Evolutionary conservation across 2,888 invertebrate species (phyloP), one percentile per base, ranked within the genome.

Genomic region (Elgonia sp.): DNA sequence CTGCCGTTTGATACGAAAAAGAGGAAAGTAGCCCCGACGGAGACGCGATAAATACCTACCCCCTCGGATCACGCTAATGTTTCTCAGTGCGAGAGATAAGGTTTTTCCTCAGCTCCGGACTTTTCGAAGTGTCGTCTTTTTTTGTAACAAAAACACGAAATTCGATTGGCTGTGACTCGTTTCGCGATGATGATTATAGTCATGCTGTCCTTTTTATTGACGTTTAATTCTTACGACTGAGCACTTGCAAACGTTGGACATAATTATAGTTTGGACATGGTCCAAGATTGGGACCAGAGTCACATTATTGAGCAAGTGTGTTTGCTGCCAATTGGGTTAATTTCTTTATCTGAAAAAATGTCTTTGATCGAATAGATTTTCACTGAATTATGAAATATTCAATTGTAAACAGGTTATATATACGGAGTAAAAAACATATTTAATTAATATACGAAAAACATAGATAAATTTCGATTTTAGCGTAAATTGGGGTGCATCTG

Each of bases 11-110:
- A 90, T 57, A 67, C 90, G 91, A 90, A 92, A 92, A 92, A 92
- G 55, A 91, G 90, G 88, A 70, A 77, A 84, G 84, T 84, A 65
- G 77, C 67, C 46, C 29, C 69, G 80, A 63, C 67, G 40, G 70
- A 83, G 77, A 79, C 67, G 80, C 90, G 90, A 93, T 93, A 93
- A 93, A 93, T 93, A 92, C 91, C 91, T 92, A 90, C 89, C 84
- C 89, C 84, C 89, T 89, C 85, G 86, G 89, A 91, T 86, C 76
- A 84, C 67, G 80, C 70, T 87, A 87, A 87, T 87, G 87, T 87
- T 80, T 75, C 80, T 55, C 65, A 69, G 76, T 81, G 79, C 73
- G 72, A 60, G 42, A 72, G 82, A 86, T 82, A 86, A 86, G 60
- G 60, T 82, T 86, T 86, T 82, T 86, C 69, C 80, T 65, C 39